Evolutionary conservation across 2,888 invertebrate genomes (phyloP).

Genomic region (Agrenia bidenticulata): DNA sequence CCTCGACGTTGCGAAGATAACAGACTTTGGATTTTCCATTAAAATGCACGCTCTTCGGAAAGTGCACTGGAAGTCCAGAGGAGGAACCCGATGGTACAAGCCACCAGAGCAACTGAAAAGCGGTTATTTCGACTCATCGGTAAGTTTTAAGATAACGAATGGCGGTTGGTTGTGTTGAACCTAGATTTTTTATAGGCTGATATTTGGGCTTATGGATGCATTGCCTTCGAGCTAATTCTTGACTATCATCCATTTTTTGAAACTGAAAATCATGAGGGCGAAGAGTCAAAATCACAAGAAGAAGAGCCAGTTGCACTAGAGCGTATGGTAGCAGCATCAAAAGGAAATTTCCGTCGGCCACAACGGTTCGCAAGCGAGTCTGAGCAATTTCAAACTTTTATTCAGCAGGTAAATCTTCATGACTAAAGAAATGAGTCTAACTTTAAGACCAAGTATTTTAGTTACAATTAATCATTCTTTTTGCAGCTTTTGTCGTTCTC

Average conservation of each 20-base stretch:
- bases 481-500: background rate
- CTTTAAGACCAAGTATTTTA: background rate
- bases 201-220: background rate
- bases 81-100: constrained; percentile 2
- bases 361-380: background rate
- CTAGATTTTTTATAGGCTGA: background rate
- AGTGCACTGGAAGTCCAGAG: background rate
- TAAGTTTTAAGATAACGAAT: background rate
- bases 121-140: background rate
- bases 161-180: background rate
- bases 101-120: background rate
- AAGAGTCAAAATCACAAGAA: background rate
- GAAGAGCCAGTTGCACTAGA: background rate
- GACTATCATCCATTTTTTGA: constrained; percentile 6
- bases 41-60: background rate
- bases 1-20: background rate
- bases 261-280: background rate
- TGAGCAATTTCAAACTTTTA: background rate
- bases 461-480: background rate
- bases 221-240: background rate
- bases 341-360: background rate
- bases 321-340: background rate
- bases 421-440: no score
- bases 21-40: constrained; percentile 2
- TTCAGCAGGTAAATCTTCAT: background rate